Evolutionary conservation across 2,797 vertebrate genomes (phyloP).

Genomic region (Xenentodon cancila): DNA sequence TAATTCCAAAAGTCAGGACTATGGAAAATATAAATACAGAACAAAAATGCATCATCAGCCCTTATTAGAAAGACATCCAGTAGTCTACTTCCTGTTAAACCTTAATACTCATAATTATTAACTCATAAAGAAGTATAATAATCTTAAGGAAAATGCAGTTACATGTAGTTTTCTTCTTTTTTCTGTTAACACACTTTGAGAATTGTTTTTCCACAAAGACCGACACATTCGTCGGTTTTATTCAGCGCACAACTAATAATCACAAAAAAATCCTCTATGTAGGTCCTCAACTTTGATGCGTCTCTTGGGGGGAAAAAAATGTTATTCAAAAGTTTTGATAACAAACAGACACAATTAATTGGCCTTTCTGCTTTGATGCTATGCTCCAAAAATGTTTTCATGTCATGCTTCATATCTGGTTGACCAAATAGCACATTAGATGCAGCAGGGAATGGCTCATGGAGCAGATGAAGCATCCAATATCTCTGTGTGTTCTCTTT

Average conservation of each 20-base stretch:
- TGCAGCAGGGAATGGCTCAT: background rate
- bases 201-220: conserved; percentile 14
- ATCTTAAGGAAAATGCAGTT: too few relatives aligned
- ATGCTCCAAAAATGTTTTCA: too few relatives aligned
- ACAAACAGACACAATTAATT: too few relatives aligned
- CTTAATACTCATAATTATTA: too few relatives aligned
- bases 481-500: conserved; percentile 10
- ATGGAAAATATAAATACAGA: background rate
- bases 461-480: background rate
- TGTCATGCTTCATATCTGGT: background rate
- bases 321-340: too few relatives aligned
- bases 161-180: background rate
- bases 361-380: too few relatives aligned
- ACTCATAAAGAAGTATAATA: too few relatives aligned
- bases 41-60: too few relatives aligned
- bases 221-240: background rate
- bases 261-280: conserved; percentile 1
- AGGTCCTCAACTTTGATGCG: background rate
- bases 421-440: conserved; percentile 18
- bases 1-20: conserved; percentile 17
- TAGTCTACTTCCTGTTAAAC: too few relatives aligned
- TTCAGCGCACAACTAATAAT: conserved; percentile 1
- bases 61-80: too few relatives aligned
- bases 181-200: conserved; percentile 3
- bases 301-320: too few relatives aligned